Base-by-base conservation (phyloP, 2,113 vertebrate species). In the Lathamus discolor region DNA sequence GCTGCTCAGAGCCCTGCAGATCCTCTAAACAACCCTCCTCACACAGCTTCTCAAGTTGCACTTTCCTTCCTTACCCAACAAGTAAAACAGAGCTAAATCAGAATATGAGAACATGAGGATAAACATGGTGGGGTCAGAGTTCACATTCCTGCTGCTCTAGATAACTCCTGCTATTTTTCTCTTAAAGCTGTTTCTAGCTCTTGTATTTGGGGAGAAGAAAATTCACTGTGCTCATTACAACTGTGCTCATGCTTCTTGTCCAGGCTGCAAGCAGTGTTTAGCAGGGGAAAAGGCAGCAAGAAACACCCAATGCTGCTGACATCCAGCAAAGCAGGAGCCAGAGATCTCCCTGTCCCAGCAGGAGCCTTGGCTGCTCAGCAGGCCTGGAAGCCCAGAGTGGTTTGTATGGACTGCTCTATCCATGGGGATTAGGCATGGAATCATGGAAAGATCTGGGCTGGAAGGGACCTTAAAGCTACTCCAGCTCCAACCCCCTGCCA, bases 281-380 rank as follows among this genome's bases (percentile, higher is more conserved):
- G 74, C 67, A 24, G 39, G 5, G 17, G 17, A 14, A 35, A 3
- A 49, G 54, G 61, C n/a, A 37, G 28, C 35, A 29, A 35, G 41
- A 10, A 19, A 6, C 10, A 11, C 2, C 13, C 1, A 2, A 7
- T 0, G 22, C n/a, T 7, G 54, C 54, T 31, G 3, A 3, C 22
- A 16, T 2, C 27, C 3, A 10, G 63, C 37, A 9, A 27, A 12
- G 13, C 33, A 46, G 54, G 4, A 16, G 62, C 52, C 4, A 6
- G 7, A 63, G 57, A 3, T 33, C 22, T 17, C 22, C 39, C 46
- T 2, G 35, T 2, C 6, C 13, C 44, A 20, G 28, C 41, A 25
- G 28, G 13, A 41, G 72, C 31, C 9, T 0, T 17, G 43, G 6
- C n/a, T 4, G 44, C 35, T 15, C 52, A 1, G 3, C 16, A 7